Conservation (phyloP, 2,888 invertebrate genomes). For the Ashinkailepas kermadecensis region DNA sequence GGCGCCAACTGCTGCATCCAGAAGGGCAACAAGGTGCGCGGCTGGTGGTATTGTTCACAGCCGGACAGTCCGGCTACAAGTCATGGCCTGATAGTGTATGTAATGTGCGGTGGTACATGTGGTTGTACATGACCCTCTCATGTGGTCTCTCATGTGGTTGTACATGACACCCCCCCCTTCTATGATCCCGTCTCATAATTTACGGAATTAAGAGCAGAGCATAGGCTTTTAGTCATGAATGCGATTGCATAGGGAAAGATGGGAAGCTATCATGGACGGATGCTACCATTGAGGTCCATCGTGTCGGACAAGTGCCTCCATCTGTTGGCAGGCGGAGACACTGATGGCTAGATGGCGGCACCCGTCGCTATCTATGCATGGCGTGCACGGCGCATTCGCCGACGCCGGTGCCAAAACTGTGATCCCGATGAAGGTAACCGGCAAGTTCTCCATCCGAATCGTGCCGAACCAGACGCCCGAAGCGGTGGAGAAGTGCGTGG, state of each 20-base stretch:
- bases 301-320: not conserved
- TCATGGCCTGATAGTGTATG: no score
- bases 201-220: no score
- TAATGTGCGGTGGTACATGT: no score
- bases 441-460: slow-evolving; percentile 93
- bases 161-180: no score
- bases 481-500: slow-evolving; percentile 70
- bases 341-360: slow-evolving; percentile 94
- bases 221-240: no score
- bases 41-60: not conserved
- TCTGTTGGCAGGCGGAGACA: slow-evolving; percentile 52
- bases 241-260: no score
- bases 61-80: not conserved
- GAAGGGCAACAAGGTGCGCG: slow-evolving; percentile 59
- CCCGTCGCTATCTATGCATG: slow-evolving; percentile 88
- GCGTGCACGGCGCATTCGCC: slow-evolving; percentile 89
- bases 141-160: no score
- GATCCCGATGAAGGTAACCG: slow-evolving; percentile 83
- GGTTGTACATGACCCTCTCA: no score
- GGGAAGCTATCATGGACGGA: no score
- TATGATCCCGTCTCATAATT: no score
- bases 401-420: slow-evolving; percentile 93
- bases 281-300: no score
- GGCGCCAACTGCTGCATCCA: slow-evolving; percentile 62
- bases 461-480: slow-evolving; percentile 90